These are phyloP conservation scores for Troilus luridus DNA, from an alignment of 2,888 invertebrate genomes.

Conservation along the genomic window DNA sequence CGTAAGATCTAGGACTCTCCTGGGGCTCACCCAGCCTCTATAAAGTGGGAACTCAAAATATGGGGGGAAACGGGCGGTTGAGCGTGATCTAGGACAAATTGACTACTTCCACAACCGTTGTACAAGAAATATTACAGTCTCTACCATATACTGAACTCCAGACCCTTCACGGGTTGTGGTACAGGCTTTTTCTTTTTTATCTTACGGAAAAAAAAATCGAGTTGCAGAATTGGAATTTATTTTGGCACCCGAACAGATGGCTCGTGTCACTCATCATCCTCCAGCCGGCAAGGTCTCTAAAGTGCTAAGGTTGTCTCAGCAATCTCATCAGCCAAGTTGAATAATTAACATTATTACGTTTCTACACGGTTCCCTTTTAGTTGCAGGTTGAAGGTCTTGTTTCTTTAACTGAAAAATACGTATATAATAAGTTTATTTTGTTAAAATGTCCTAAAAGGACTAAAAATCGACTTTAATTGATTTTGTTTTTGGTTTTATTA, in stretches of 20 bases:
- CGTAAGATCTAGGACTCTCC: too few species aligned
- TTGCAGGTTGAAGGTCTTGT: background rate
- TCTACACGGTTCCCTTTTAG: background rate
- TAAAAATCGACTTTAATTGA: too few species aligned
- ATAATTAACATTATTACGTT: background rate
- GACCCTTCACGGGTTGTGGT: too few species aligned
- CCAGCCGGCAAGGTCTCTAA: background rate
- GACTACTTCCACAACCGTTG: too few species aligned
- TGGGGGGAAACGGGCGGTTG: too few species aligned
- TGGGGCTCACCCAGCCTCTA: too few species aligned
- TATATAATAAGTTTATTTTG: background rate
- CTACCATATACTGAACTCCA: too few species aligned
- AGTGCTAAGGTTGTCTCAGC: background rate
- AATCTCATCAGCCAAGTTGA: conserved; percentile 1
- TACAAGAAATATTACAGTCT: too few species aligned
- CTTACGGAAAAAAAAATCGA: background rate
- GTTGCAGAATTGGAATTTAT: background rate
- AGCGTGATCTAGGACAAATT: too few species aligned
- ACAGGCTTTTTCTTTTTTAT: background rate
- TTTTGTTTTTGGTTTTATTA: too few species aligned
- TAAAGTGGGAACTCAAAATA: too few species aligned
- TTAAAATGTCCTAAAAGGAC: too few species aligned
- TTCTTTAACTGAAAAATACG: background rate
- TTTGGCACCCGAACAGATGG: conserved; percentile 9
- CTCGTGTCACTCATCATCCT: background rate